A percentile compares a stretch with the other conserved stretches of the same genome.
These are phyloP conservation scores for Hoplostethus atlanticus DNA, from an alignment of 2,797 vertebrate species.

Conservation along the genomic window DNA sequence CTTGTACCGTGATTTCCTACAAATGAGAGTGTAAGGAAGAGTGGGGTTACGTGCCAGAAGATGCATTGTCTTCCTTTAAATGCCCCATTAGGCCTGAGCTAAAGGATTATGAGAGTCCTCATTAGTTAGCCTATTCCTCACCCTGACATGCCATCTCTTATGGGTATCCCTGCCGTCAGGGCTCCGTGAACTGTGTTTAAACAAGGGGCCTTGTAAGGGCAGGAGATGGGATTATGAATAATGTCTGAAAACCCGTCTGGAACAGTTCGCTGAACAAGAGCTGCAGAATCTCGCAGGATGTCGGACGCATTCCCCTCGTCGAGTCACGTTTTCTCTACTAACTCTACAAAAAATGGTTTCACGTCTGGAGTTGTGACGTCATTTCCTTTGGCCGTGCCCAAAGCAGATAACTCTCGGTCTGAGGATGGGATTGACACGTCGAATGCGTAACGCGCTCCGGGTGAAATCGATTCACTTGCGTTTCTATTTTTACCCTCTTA, in stretches of 20 bases:
- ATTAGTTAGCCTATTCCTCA: slow-evolving; percentile 85
- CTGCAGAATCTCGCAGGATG: background rate
- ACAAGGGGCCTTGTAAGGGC: slow-evolving; percentile 65
- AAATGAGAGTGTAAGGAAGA: slow-evolving; percentile 86
- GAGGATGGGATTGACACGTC: slow-evolving; percentile 31
- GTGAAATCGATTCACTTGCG: slow-evolving; percentile 21
- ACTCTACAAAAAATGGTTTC: slow-evolving; percentile 28
- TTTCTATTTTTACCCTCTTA: slow-evolving; percentile 56
- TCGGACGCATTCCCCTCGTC: slow-evolving; percentile 6
- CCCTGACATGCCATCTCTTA: slow-evolving; percentile 81
- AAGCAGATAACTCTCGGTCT: slow-evolving; percentile 14
- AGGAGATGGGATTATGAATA: slow-evolving; percentile 55
- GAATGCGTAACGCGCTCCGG: slow-evolving; percentile 18
- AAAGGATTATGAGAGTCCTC: slow-evolving; percentile 86
- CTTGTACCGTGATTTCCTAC: slow-evolving; percentile 87
- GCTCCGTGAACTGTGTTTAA: slow-evolving; percentile 77
- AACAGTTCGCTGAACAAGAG: slow-evolving; percentile 10
- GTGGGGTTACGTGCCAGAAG: slow-evolving; percentile 80
- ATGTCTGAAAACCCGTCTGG: slow-evolving; percentile 32
- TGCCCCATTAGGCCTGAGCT: slow-evolving; percentile 85
- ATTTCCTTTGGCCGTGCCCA: background rate
- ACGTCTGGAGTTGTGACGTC: slow-evolving; percentile 15
- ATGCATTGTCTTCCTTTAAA: slow-evolving; percentile 87
- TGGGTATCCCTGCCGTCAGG: slow-evolving; percentile 71
- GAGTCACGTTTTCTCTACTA: slow-evolving; percentile 22